These are phyloP conservation scores for Amia ocellicauda DNA, from an alignment of 2,113 vertebrate genomes.

Conservation along the genomic window DNA sequence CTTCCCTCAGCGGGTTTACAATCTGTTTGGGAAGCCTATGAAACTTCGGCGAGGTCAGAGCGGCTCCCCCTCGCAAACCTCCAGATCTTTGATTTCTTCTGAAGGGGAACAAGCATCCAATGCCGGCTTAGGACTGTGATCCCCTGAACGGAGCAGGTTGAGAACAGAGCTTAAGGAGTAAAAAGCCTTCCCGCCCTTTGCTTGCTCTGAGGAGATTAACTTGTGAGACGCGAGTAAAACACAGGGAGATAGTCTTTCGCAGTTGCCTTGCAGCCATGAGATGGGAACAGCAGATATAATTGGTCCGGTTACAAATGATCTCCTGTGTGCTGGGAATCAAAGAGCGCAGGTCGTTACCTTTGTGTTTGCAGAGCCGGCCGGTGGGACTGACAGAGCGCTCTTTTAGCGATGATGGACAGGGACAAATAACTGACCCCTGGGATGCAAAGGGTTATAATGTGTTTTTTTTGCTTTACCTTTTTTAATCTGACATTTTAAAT, in stretches of 20 bases:
- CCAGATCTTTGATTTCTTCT: neutral
- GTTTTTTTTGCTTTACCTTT: too few species aligned
- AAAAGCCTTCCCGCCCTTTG: constrained; percentile 40
- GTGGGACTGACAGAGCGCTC: neutral
- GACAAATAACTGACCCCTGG: constrained; percentile 13
- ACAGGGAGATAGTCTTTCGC: constrained; percentile 52
- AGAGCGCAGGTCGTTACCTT: constrained; percentile 30
- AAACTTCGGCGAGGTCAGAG: too few species aligned
- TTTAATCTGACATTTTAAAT: too few species aligned
- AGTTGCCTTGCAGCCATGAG: constrained; percentile 49
- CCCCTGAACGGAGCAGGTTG: constrained; percentile 30
- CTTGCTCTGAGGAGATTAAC: constrained; percentile 56
- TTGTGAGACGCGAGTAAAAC: constrained; percentile 41
- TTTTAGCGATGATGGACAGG: constrained; percentile 20
- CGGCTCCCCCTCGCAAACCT: constrained; percentile 6
- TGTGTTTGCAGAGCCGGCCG: neutral
- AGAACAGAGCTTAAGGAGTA: constrained; percentile 36
- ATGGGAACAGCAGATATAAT: constrained; percentile 34
- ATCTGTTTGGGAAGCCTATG: too few species aligned
- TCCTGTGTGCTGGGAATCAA: constrained; percentile 43
- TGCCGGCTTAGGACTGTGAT: constrained; percentile 26
- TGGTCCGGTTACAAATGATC: constrained; percentile 48
- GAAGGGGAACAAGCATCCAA: neutral
- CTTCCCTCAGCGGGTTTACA: too few species aligned
- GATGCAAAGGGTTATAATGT: neutral